These are phyloP conservation scores for Reticulitermes speratus DNA, from an alignment of 1,140 invertebrate species.

Conservation along the genomic window DNA sequence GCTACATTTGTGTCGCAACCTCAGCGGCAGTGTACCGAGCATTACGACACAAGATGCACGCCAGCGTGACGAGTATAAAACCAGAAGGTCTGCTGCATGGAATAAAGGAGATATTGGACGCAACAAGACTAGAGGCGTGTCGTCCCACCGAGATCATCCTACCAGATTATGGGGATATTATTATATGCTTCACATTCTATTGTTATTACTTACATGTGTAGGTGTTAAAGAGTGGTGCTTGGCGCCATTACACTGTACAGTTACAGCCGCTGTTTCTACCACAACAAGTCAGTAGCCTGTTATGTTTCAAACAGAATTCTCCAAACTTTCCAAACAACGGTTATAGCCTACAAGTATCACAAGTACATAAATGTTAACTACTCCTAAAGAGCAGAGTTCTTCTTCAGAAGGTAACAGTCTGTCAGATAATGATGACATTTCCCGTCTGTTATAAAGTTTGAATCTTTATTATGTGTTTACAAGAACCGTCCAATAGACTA, in stretches of 20 bases:
- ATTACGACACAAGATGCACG: neutral
- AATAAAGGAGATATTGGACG: neutral
- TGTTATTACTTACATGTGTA: neutral
- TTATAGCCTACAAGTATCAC: too few species aligned
- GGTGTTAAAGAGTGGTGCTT: neutral
- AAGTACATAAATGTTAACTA: too few species aligned
- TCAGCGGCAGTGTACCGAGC: neutral
- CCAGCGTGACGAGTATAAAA: neutral
- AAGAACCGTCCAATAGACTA: too few species aligned
- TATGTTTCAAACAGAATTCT: neutral
- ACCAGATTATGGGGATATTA: neutral
- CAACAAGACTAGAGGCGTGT: neutral
- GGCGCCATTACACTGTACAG: neutral
- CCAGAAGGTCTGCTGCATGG: neutral
- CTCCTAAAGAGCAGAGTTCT: too few species aligned
- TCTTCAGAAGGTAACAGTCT: too few species aligned
- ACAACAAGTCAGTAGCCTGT: neutral
- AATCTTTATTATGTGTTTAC: too few species aligned
- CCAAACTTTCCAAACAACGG: neutral
- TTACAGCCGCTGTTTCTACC: neutral
- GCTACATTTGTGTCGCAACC: too few species aligned
- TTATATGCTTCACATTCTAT: neutral
- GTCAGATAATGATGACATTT: too few species aligned
- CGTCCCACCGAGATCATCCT: neutral
- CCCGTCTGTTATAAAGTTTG: too few species aligned